Evolutionary conservation across 2,113 vertebrate species (phyloP).

Genomic region (Catharus bicknelli): DNA sequence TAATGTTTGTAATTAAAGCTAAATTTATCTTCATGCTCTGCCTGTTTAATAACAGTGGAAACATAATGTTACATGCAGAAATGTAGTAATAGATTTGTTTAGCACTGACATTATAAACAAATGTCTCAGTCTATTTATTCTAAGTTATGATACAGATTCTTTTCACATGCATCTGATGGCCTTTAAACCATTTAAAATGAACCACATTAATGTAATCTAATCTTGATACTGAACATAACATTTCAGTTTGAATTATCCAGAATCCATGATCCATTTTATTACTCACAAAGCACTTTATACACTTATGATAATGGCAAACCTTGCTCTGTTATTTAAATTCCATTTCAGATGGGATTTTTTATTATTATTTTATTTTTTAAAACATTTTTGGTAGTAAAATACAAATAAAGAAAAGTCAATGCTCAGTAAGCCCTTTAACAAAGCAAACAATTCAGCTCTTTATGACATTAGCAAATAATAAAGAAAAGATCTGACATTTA

Average conservation of each 20-base stretch:
- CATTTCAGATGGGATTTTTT: slow-evolving; percentile 77
- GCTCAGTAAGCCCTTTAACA: slow-evolving; percentile 81
- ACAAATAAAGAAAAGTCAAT: slow-evolving; percentile 82
- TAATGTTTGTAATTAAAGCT: slow-evolving; percentile 81
- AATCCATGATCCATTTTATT: slow-evolving; percentile 87
- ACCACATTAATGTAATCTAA: slow-evolving; percentile 85
- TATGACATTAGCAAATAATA: slow-evolving; percentile 86
- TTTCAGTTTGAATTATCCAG: slow-evolving; percentile 87
- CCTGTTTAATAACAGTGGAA: slow-evolving; percentile 78
- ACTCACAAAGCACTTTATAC: slow-evolving; percentile 83
- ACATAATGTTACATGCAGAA: slow-evolving; percentile 76
- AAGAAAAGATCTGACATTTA: slow-evolving; percentile 86
- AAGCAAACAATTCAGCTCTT: slow-evolving; percentile 83
- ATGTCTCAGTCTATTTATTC: slow-evolving; percentile 86
- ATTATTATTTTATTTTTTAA: slow-evolving; percentile 75
- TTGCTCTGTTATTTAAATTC: slow-evolving; percentile 84
- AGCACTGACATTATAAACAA: slow-evolving; percentile 84
- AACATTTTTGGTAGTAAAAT: slow-evolving; percentile 78
- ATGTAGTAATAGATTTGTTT: slow-evolving; percentile 83
- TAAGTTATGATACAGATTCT: slow-evolving; percentile 84
- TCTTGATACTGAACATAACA: slow-evolving; percentile 84
- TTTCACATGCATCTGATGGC: slow-evolving; percentile 81
- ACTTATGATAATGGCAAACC: slow-evolving; percentile 83
- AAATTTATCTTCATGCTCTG: slow-evolving; percentile 79
- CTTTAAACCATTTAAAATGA: slow-evolving; percentile 87